Percentiles rank a stretch among this genome's conserved stretches.
Evolutionary conservation across 2,888 invertebrate species (phyloP).

Genomic region (Biston betularia): DNA sequence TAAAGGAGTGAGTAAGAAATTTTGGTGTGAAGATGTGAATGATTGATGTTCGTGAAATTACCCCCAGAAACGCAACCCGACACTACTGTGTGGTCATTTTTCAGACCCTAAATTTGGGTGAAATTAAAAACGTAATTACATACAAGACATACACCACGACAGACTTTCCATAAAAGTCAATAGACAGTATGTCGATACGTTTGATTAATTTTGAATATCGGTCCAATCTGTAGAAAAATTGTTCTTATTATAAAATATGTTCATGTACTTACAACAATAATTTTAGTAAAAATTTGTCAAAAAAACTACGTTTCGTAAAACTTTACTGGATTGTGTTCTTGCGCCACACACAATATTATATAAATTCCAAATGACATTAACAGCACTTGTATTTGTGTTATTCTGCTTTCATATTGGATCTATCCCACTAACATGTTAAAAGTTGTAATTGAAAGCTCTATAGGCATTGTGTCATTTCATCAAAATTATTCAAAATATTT

Average conservation of each 20-base stretch:
- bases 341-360: too few species aligned
- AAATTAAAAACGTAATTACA: constrained; percentile 49
- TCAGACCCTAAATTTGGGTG: constrained; percentile 47
- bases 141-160: constrained; percentile 43
- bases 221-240: not conserved
- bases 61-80: constrained; percentile 65
- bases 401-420: too few species aligned
- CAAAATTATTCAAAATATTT: too few species aligned
- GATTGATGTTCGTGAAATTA: constrained; percentile 81
- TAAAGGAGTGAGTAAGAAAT: constrained; percentile 74
- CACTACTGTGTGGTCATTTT: constrained; percentile 59
- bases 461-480: too few species aligned
- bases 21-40: constrained; percentile 76
- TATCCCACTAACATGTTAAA: too few species aligned
- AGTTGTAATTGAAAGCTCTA: too few species aligned
- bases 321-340: too few species aligned
- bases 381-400: too few species aligned
- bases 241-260: not conserved
- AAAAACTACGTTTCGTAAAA: too few species aligned
- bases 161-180: constrained; percentile 36
- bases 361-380: too few species aligned
- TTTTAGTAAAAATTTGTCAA: too few species aligned
- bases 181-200: constrained; percentile 14
- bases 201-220: constrained; percentile 7
- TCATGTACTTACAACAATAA: not conserved